Percentiles rank a stretch among this genome's conserved stretches.
Conservation (phyloP, 2,888 invertebrate genomes). For the Lagria hirta region DNA sequence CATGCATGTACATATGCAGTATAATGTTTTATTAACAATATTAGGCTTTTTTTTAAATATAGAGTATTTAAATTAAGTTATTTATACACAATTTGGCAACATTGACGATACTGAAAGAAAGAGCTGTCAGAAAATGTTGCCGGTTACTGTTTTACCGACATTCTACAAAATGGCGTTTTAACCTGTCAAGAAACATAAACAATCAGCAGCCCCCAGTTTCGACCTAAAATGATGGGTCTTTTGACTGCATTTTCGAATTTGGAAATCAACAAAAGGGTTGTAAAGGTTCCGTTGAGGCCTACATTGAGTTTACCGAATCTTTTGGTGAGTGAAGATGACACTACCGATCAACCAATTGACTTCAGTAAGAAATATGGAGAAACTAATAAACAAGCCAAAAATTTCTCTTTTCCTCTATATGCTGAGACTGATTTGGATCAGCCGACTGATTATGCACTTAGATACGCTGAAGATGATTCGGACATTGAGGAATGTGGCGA, state of each 20-base stretch:
- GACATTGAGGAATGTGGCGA: slow-evolving; percentile 56
- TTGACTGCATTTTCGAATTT: slow-evolving; percentile 6
- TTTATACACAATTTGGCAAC: too few relatives aligned
- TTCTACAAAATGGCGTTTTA: too few relatives aligned
- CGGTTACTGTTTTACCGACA: too few relatives aligned
- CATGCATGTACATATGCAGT: too few relatives aligned
- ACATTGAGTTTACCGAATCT: slow-evolving; percentile 11
- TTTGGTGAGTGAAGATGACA: slow-evolving; percentile 3
- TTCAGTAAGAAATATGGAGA: slow-evolving; percentile 17
- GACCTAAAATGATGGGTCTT: slow-evolving; percentile 8
- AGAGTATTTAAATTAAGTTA: too few relatives aligned
- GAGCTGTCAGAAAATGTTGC: too few relatives aligned
- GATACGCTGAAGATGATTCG: slow-evolving; percentile 83
- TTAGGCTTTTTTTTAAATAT: too few relatives aligned
- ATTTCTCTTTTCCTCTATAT: slow-evolving; percentile 62
- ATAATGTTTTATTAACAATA: too few relatives aligned
- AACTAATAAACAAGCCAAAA: slow-evolving; percentile 7
- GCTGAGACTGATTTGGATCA: slow-evolving; percentile 91
- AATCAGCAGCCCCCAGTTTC: background rate
- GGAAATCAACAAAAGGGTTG: slow-evolving; percentile 4
- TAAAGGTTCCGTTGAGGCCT: background rate
- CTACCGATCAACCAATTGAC: slow-evolving; percentile 15
- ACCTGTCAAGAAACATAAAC: too few relatives aligned
- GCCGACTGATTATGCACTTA: slow-evolving; percentile 87
- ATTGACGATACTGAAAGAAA: too few relatives aligned